Evolutionary conservation across 2,888 invertebrate genomes (phyloP).

Genomic region (Diachrysia chrysitis): DNA sequence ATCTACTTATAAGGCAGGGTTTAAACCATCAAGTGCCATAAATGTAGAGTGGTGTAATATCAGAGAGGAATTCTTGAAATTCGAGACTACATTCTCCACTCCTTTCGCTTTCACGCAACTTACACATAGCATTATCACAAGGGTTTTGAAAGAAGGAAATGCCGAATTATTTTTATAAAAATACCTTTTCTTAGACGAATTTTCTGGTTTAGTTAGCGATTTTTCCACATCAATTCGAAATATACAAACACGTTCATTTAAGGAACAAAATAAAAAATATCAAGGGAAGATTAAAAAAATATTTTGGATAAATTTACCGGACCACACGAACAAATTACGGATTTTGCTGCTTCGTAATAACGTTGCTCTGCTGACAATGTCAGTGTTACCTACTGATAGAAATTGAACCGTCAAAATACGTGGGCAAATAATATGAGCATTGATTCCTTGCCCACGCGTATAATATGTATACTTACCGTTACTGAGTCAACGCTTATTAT

Average conservation of each 20-base stretch:
- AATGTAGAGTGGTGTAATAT: neutral
- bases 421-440: too few species aligned
- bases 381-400: neutral
- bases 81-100: neutral
- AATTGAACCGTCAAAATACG: too few species aligned
- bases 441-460: too few species aligned
- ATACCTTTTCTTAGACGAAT: neutral
- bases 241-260: neutral
- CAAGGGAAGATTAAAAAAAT: too few species aligned
- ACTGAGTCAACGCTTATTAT: neutral
- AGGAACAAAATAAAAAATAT: neutral
- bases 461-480: too few species aligned
- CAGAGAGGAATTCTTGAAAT: neutral
- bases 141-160: neutral
- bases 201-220: neutral
- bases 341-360: too few species aligned
- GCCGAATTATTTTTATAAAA: neutral
- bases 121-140: constrained; percentile 5
- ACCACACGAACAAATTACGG: too few species aligned
- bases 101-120: neutral
- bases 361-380: too few species aligned
- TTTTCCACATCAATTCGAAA: neutral
- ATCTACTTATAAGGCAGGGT: neutral
- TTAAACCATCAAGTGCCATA: neutral
- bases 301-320: too few species aligned